phyloP scores from a whole-genome alignment of 2,888 invertebrate genomes.

The Tromatobia lineatoria region DNA sequence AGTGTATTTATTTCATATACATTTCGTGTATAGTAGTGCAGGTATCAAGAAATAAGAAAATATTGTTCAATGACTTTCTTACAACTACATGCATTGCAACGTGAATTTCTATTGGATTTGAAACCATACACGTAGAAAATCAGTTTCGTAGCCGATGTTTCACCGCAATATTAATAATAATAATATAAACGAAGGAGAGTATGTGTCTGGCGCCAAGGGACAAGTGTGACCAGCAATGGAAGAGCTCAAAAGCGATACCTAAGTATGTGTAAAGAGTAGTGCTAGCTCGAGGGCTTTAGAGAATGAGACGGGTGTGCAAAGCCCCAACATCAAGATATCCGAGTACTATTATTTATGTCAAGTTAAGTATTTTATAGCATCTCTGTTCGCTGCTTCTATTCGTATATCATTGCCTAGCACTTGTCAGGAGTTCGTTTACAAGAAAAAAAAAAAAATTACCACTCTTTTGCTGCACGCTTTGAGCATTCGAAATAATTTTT shows the following conservation, averaged over 20 bases:
- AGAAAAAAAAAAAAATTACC: not conserved
- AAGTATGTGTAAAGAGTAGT: not conserved
- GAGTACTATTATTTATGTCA: conserved; percentile 50
- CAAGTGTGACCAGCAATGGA: not conserved
- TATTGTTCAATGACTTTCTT: not conserved
- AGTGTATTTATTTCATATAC: not conserved
- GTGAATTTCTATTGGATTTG: not conserved
- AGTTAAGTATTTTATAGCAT: conserved; percentile 52
- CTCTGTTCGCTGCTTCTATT: conserved; percentile 18
- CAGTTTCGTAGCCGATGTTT: not conserved
- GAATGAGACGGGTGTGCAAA: conserved; percentile 9
- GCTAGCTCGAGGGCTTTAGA: conserved; percentile 6
- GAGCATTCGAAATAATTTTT: too few relatives aligned
- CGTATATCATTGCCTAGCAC: conserved; percentile 13
- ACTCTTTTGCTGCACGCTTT: not conserved
- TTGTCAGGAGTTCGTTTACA: not conserved
- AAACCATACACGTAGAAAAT: not conserved
- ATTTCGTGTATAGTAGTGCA: too few relatives aligned
- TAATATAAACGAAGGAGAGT: not conserved
- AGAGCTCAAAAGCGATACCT: not conserved
- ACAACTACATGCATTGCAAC: not conserved
- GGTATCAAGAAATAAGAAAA: not conserved
- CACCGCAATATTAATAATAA: not conserved
- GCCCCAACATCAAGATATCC: conserved; percentile 25
- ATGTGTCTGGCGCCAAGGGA: not conserved